Evolutionary conservation across 1,140 invertebrate genomes (phyloP), one percentile per base, ranked within the genome.

Genomic region (Heliothis virescens): DNA sequence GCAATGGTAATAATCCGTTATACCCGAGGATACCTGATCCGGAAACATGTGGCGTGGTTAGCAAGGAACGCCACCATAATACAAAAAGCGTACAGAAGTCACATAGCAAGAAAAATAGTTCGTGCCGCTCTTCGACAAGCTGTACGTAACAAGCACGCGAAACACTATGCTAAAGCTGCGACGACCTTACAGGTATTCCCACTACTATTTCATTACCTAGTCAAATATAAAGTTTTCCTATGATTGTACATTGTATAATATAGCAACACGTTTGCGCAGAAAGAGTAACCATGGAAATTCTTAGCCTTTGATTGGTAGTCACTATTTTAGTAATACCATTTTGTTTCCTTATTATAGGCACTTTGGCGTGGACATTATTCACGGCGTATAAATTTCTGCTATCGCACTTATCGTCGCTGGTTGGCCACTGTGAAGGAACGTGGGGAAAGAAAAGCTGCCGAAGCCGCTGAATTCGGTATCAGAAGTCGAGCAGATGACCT

Each of bases 361-460:
- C 75, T 92, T 9, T 95, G 92, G 92, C 90, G 91, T 41, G 93
- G 94, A 3, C 89, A 94, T 78, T 86, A 89, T 82, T 94, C 93
- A 26, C 91, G 94, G 83, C 82, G 86, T 7, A 91, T 87, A 11
- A 91, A 92, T 57, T 95, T 95, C 74, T 93, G 89, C 79, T 94
- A 94, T 69, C 86, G 87, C 4, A 89, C 89, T 2, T 94, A 94
- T 79, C 88, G 93, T 47, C 86, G 88, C 65, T 95, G 94, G 94
- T 82, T 95, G 34, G 82, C 86, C 5, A 87, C 83, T 9, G 91
- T 95, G 7, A 91, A 82, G 16, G 89, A 91, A 80, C 81, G 89
- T n/a, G 93, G 93, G 10, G 90, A 93, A 79, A 88, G 89, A 72
- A 76, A 87, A 69, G 89, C 92, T 2, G 89, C 89, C 3, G 90